These are phyloP conservation scores for Drosophila quasianomalipes DNA, from an alignment of 2,888 invertebrate genomes.

Conservation along the genomic window DNA sequence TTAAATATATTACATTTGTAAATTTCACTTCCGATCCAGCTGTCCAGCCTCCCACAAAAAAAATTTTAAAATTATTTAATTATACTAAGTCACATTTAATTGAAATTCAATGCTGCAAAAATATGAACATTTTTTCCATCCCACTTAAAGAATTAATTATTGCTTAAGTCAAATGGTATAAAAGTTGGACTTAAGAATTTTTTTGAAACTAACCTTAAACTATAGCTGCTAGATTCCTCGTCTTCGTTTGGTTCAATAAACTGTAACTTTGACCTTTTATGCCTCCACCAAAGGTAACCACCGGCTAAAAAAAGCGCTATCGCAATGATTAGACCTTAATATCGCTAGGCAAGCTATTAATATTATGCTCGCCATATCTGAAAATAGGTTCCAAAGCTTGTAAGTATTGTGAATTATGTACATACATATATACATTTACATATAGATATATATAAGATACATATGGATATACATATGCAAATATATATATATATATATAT, in stretches of 20 bases:
- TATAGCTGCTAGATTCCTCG: constrained; percentile 85
- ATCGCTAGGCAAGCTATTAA: constrained; percentile 84
- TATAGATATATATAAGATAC: not conserved
- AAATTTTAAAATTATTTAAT: no score
- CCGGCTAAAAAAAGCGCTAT: constrained; percentile 85
- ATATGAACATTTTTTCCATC: not conserved
- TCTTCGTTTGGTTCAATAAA: constrained; percentile 85
- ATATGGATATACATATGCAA: not conserved
- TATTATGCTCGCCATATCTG: constrained; percentile 84
- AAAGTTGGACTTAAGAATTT: not conserved
- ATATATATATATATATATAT: not conserved
- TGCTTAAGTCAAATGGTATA: not conserved
- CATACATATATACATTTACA: not conserved
- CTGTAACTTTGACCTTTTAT: constrained; percentile 85
- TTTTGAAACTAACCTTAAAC: constrained; percentile 80
- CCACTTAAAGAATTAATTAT: not conserved
- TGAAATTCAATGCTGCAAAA: not conserved
- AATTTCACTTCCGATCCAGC: not conserved
- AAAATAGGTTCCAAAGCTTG: not conserved
- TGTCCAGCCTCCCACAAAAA: not conserved
- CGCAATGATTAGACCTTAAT: constrained; percentile 83
- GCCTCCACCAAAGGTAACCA: constrained; percentile 85
- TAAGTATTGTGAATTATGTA: not conserved
- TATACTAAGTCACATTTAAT: not conserved
- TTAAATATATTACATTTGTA: not conserved